phyloP scores from a whole-genome alignment of 2,888 invertebrate genomes.

The Ophion slaviceki region DNA sequence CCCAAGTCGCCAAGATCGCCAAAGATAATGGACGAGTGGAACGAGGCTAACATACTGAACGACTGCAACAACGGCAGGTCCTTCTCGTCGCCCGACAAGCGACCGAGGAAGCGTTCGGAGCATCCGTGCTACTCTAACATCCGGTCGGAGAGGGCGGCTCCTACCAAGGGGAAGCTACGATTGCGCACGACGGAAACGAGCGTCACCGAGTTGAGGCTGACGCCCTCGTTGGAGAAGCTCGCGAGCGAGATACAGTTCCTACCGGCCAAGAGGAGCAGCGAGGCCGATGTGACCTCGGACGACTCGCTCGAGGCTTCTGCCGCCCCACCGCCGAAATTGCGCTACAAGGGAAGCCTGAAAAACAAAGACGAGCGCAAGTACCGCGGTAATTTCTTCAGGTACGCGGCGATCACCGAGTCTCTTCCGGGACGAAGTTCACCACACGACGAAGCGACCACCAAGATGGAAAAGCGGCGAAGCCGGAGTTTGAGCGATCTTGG shows the following conservation, averaged over 20 bases:
- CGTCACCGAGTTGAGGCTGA: conserved; percentile 71
- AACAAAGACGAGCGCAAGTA: too few species aligned
- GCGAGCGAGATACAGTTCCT: conserved; percentile 80
- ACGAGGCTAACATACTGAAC: conserved; percentile 78
- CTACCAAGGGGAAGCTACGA: conserved; percentile 68
- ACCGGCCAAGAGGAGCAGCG: conserved; percentile 71
- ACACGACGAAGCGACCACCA: neutral
- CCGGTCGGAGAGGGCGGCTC: conserved; percentile 68
- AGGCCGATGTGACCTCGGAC: conserved; percentile 23
- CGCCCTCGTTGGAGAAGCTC: conserved; percentile 78
- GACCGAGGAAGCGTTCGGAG: conserved; percentile 66
- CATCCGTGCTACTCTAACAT: conserved; percentile 75
- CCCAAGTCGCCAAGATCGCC: conserved; percentile 73
- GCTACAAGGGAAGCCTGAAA: too few species aligned
- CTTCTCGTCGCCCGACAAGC: conserved; percentile 71
- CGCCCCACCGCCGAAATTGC: too few species aligned
- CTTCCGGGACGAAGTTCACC: too few species aligned
- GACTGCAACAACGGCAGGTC: conserved; percentile 64
- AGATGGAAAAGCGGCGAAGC: conserved; percentile 70
- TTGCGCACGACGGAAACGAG: conserved; percentile 67
- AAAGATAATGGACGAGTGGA: conserved; percentile 77
- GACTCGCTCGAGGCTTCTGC: neutral
- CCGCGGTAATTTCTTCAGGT: too few species aligned
- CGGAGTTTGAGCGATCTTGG: conserved; percentile 75
- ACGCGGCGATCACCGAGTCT: too few species aligned